Evolutionary conservation across 1,140 invertebrate genomes (phyloP).

Genomic region (Zaprionus inermis): DNA sequence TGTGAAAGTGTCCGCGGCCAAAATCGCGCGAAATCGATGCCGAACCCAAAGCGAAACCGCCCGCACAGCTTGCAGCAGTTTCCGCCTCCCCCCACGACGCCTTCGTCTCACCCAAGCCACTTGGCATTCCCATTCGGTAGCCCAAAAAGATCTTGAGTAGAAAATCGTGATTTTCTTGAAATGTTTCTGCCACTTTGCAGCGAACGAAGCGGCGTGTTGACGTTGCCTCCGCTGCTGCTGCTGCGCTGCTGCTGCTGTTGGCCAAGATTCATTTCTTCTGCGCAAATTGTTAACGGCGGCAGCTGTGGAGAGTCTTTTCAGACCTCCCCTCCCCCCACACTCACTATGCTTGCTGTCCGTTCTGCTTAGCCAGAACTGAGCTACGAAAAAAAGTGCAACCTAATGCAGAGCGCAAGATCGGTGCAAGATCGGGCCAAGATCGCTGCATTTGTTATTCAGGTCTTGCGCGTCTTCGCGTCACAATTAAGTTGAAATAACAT

Average conservation of each 20-base stretch:
- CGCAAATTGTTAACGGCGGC: conserved; percentile 54
- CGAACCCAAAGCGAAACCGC: conserved; percentile 19
- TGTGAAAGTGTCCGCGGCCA: conserved; percentile 55
- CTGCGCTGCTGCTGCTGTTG: conserved; percentile 15
- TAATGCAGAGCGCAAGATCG: conserved; percentile 16
- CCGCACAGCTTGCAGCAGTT: conserved; percentile 28
- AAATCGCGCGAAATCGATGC: conserved; percentile 13
- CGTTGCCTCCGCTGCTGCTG: conserved; percentile 12
- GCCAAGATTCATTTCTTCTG: conserved; percentile 36
- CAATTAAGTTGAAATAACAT: conserved; percentile 54
- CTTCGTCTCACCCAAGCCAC: background rate
- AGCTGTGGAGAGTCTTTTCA: conserved; percentile 30
- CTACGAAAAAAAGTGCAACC: conserved; percentile 20
- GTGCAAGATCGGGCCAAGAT: background rate
- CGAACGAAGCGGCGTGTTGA: background rate
- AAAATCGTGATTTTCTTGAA: conserved; percentile 75
- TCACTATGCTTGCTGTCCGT: too few relatives aligned
- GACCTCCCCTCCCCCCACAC: background rate
- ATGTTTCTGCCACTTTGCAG: conserved; percentile 67
- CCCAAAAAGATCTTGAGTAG: conserved; percentile 55
- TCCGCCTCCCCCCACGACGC: background rate
- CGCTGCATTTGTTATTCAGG: conserved; percentile 47
- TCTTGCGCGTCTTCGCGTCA: conserved; percentile 15
- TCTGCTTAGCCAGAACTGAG: background rate
- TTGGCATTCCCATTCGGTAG: conserved; percentile 18